A percentile compares a stretch with the other conserved stretches of the same genome.
Evolutionary conservation across 2,113 vertebrate genomes (phyloP).

Genomic region (Charadrius vociferus): DNA sequence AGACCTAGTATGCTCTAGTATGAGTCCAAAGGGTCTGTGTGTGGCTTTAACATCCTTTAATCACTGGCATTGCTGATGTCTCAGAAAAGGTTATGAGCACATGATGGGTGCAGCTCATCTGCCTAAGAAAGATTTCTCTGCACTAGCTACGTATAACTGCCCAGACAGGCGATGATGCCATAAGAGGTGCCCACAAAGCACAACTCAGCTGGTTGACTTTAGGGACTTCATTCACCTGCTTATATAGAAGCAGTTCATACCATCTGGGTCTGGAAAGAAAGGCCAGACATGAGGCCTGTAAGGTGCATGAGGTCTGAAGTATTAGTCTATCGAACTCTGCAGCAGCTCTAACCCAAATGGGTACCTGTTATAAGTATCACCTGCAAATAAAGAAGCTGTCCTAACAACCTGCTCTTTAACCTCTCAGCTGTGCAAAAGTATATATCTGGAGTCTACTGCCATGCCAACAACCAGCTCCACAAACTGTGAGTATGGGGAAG

Average conservation of each 20-base stretch:
- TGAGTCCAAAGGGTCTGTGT: background rate
- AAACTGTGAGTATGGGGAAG: background rate
- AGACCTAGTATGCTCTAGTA: background rate
- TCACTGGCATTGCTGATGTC: rapidly evolving
- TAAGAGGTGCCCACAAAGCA: background rate
- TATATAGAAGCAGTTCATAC: background rate
- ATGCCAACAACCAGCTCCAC: background rate
- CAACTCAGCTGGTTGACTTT: background rate
- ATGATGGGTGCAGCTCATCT: background rate
- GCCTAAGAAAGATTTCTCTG: no score
- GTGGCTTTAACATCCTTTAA: background rate
- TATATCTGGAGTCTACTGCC: background rate
- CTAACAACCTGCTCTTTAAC: background rate
- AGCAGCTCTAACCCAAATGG: background rate
- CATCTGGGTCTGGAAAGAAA: background rate
- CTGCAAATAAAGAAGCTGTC: background rate
- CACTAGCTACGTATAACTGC: background rate
- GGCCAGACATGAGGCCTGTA: background rate
- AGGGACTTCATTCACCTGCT: background rate
- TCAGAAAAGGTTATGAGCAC: background rate
- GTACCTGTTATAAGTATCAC: background rate
- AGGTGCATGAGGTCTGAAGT: background rate
- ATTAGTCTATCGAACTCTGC: background rate
- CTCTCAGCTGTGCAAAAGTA: background rate
- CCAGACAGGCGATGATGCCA: background rate